Base-by-base conservation (phyloP, 1,140 invertebrate genomes). In the Drosophila cardini region DNA sequence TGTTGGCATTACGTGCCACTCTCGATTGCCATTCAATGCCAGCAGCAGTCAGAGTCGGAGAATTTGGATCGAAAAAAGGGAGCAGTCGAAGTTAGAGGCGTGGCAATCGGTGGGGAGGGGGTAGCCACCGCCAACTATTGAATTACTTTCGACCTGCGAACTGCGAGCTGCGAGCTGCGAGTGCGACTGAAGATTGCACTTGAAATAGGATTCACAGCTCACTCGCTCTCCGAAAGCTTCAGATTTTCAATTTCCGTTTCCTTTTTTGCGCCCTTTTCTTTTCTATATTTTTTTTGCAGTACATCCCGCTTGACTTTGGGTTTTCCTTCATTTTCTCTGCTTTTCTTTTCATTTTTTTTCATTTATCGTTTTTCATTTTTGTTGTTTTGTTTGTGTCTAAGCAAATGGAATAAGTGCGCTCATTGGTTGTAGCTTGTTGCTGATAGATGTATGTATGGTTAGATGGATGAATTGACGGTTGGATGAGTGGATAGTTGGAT, bases 171-270 rank as follows among this genome's bases (percentile, higher is more conserved):
- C 45, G 21, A 38, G 42, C 34, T 38, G 56, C 42, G 16, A 42
- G 21, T 61, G 57, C 83, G 64, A 87, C 83, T 89, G 84, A 89
- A 87, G 84, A 87, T 87, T 87, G 83, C 83, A 89, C 84, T 87
- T 89, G 83, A 89, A 87, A 87, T 87, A 83, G 83, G 83, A 87
- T 87, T 87, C 84, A 87, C 84, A 87, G 84, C 83, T 84, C 84
- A 89, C 84, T 87, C 83, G 77, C 76, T 76, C 56, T 69, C 84
- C 80, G 80, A 87, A 87, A 87, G 84, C 84, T 89, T 87, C 84
- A 87, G 84, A 87, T 87, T 87, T 87, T 87, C 84, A 87, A 87
- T 87, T 87, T 87, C 84, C 84, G 84, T 89, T 87, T 87, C 84
- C 84, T 67, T 80, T 80, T 65, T 63, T 78, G 45, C 67, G 45